These are phyloP conservation scores for Cenopis cana DNA, from an alignment of 2,888 invertebrate genomes.

Conservation along the genomic window DNA sequence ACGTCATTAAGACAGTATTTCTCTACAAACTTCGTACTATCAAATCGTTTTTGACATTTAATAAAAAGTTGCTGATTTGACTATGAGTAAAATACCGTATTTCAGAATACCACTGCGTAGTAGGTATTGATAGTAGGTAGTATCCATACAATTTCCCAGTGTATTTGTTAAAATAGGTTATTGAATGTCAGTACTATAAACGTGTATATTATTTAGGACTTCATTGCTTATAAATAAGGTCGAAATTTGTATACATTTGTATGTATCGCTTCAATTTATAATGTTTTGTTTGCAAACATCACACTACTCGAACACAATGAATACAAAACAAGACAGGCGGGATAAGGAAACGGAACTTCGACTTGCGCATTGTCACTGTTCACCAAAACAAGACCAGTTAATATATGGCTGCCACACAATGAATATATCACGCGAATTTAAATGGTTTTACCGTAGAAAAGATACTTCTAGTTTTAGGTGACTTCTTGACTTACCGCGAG, in stretches of 20 bases:
- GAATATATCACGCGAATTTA: neutral
- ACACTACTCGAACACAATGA: neutral
- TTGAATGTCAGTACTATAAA: too few relatives aligned
- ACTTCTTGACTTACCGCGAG: neutral
- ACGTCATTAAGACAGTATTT: too few relatives aligned
- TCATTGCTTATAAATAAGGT: too few relatives aligned
- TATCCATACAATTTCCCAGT: neutral
- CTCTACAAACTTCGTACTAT: too few relatives aligned
- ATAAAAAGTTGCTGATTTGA: too few relatives aligned
- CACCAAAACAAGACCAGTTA: conserved; percentile 16
- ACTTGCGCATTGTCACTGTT: conserved; percentile 8
- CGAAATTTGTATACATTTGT: too few relatives aligned
- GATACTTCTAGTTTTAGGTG: neutral
- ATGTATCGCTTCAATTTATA: neutral
- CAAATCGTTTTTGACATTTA: too few relatives aligned
- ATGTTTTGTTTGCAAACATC: neutral
- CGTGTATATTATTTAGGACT: too few relatives aligned
- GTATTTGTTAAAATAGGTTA: too few relatives aligned
- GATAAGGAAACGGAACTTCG: conserved; percentile 17
- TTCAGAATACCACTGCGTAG: neutral
- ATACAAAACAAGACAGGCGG: conserved; percentile 13
- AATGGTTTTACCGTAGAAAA: neutral
- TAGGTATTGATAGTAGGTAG: too few relatives aligned
- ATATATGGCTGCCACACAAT: conserved; percentile 4
- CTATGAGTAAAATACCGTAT: too few relatives aligned